A percentile compares a stretch with the other conserved stretches of the same genome.
phyloP scores from a whole-genome alignment of 2,797 vertebrate genomes.

The Pangasius krempfi region DNA sequence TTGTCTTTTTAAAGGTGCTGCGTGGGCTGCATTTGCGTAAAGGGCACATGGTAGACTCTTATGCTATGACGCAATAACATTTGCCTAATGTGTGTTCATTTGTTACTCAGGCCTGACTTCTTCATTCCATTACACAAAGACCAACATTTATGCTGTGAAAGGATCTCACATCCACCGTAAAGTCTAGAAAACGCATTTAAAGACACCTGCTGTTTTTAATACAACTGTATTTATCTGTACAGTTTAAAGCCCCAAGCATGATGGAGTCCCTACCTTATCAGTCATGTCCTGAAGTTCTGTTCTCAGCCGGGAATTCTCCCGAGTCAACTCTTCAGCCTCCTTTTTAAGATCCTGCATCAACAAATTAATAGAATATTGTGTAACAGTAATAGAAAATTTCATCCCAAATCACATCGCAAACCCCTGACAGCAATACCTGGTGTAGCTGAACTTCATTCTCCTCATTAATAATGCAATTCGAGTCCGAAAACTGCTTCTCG shows the following conservation, averaged over 20 bases:
- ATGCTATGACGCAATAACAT: neutral
- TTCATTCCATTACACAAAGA: neutral
- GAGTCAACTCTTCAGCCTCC: slow-evolving; percentile 20
- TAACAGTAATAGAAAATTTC: neutral
- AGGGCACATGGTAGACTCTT: too few species aligned
- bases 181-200: too few species aligned
- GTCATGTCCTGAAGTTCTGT: slow-evolving; percentile 36
- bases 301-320: slow-evolving; percentile 24
- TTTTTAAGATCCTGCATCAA: slow-evolving; percentile 35
- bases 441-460: neutral
- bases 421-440: slow-evolving; percentile 12
- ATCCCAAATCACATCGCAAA: neutral
- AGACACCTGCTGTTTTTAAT: neutral
- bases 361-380: neutral
- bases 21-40: too few species aligned
- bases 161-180: neutral
- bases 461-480: neutral
- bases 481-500: neutral
- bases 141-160: neutral
- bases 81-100: too few species aligned
- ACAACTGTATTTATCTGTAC: neutral
- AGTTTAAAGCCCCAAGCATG: neutral
- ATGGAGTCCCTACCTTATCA: slow-evolving; percentile 26
- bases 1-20: too few species aligned
- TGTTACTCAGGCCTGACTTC: neutral